Evolutionary conservation across 1,140 invertebrate genomes (phyloP), one percentile per base, ranked within the genome.

Genomic region (Hyles vespertilio): DNA sequence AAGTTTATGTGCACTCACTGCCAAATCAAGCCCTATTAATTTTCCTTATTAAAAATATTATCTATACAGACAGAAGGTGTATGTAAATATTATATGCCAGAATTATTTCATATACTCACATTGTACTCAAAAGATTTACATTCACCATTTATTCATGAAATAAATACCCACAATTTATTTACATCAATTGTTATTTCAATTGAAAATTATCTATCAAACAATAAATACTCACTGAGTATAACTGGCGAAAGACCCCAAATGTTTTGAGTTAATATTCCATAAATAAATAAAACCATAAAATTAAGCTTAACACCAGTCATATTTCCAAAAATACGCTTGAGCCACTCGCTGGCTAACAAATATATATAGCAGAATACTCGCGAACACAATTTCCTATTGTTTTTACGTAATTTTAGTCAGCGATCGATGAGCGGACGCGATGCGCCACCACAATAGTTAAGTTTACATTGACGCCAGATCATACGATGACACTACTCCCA

Each of bases 191-290:
- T 32, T 22, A 32, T 22, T 7, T 10, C 32, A 65, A 44, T 45
- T 36, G n/a, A 46, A 51, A 51, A 51, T 51, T 7, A 33, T 34
- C 10, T 34, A n/a, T 51, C 9, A 34, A 33, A 50, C 12, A 33
- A 10, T 34, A n/a, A 53, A 79, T 74, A 84, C 80, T 82, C 68
- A 80, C 87, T 87, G 36, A 87, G 74, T 65, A 87, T 78, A 66
- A 88, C 75, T 32, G 85, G 85, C 32, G 87, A 89, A 32, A 85
- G 67, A 52, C 79, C 79, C 49, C 78, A 72, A 33, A 82, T 78
- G 47, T 81, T 77, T 47, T 71, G 65, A 48, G 77, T 60, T 57
- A 82, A 58, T 49, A 86, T 58, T 65, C 72, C 64, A 53, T 78
- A 82, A 58, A 71, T 63, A 69, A 83, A 75, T 47, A 80, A 48